Evolutionary conservation across 2,113 vertebrate species (phyloP).

Genomic region (Protobothrops mucrosquamatus): DNA sequence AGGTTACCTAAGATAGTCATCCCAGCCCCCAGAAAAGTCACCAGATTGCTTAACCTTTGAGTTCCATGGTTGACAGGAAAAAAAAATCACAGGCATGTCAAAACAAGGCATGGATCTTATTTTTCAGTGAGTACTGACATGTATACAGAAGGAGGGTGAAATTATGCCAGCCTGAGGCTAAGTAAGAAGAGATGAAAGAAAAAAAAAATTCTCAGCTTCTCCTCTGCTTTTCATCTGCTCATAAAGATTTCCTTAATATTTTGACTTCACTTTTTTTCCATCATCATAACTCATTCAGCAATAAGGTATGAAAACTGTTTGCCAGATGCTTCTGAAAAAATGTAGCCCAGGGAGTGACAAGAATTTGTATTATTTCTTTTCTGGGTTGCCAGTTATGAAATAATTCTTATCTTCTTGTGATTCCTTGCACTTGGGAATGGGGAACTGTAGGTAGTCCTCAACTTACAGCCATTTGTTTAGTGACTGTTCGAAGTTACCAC

Average conservation of each 20-base stretch:
- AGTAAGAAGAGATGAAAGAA: not conserved
- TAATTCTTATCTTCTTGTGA: not conserved
- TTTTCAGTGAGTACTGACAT: not conserved
- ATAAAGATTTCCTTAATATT: not conserved
- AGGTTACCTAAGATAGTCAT: not conserved
- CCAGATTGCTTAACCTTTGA: not conserved
- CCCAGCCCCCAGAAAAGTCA: not conserved
- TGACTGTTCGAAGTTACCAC: not conserved
- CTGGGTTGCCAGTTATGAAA: not conserved
- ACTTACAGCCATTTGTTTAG: not conserved
- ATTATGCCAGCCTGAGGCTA: not conserved
- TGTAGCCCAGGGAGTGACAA: not conserved
- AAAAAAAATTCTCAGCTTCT: not conserved
- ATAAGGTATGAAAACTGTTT: not conserved
- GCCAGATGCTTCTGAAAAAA: constrained; percentile 7
- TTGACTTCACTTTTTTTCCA: not conserved
- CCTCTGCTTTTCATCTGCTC: not conserved
- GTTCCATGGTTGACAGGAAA: not conserved
- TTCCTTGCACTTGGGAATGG: not conserved
- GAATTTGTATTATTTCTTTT: not conserved
- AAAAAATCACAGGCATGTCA: not conserved
- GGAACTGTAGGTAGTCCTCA: not conserved
- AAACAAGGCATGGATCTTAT: not conserved
- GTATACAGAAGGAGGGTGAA: not conserved
- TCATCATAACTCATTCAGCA: not conserved